Conservation (phyloP, 2,113 vertebrate species). For the Suricata suricatta region DNA sequence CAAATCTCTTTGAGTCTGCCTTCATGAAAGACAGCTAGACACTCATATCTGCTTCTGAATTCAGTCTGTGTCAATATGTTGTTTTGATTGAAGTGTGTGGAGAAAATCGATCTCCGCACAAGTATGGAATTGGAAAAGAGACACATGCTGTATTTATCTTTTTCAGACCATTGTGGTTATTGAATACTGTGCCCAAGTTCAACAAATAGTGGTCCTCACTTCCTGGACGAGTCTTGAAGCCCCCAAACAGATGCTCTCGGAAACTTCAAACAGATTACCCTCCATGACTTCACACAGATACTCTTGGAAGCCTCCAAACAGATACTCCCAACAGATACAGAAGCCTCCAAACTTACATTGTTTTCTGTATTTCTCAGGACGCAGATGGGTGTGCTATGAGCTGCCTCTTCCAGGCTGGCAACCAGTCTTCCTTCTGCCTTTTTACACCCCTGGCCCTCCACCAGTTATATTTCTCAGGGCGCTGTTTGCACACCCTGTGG, state of each 20-base stretch:
- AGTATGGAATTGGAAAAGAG: background rate
- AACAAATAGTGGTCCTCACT: no score
- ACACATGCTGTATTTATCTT: background rate
- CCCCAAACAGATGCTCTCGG: background rate
- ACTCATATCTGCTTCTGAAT: background rate
- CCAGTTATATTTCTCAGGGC: fast-evolving
- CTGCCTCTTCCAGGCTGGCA: background rate
- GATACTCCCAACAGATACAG: no score
- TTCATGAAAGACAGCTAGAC: background rate
- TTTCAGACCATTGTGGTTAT: background rate
- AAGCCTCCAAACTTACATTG: background rate
- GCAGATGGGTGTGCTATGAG: background rate
- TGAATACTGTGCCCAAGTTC: background rate
- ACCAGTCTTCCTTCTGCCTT: fast-evolving
- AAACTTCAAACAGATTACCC: no score
- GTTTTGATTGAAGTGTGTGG: background rate
- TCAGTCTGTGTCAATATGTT: background rate
- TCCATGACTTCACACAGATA: background rate
- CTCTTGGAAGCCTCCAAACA: background rate
- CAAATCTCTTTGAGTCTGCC: background rate
- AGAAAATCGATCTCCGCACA: background rate
- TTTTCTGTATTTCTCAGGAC: no score
- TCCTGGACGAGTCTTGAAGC: background rate
- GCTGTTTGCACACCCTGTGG: fast-evolving
- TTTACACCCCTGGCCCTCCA: fast-evolving